Evolutionary conservation across 2,113 vertebrate species (phyloP).

Genomic region (Scortum barcoo): DNA sequence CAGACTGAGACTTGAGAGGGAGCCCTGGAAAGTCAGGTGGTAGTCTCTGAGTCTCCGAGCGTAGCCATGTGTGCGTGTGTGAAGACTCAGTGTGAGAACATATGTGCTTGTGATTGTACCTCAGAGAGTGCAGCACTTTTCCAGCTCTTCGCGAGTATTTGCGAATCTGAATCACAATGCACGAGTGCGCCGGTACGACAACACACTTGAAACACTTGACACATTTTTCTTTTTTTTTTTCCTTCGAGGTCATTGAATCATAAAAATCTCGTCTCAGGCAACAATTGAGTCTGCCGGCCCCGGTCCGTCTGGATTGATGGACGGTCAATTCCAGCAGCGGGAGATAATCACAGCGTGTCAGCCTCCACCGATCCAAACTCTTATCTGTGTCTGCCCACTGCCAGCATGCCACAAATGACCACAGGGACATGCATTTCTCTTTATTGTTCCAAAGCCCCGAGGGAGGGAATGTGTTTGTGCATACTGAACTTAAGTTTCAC

Average conservation of each 20-base stretch:
- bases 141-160: constrained; percentile 26
- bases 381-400: constrained; percentile 83
- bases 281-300: constrained; percentile 71
- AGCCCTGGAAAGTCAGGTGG: constrained; percentile 62
- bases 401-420: constrained; percentile 76
- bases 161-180: constrained; percentile 34
- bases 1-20: constrained; percentile 61
- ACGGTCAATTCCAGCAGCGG: constrained; percentile 77
- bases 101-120: constrained; percentile 43
- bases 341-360: constrained; percentile 83
- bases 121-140: constrained; percentile 29
- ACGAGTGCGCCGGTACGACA: neutral
- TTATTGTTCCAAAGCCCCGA: constrained; percentile 68
- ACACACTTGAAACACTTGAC: constrained; percentile 67
- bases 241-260: constrained; percentile 75
- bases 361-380: constrained; percentile 81
- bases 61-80: neutral
- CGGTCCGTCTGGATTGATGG: constrained; percentile 78
- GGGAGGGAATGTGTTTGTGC: constrained; percentile 48
- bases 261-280: constrained; percentile 68
- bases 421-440: constrained; percentile 70
- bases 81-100: constrained; percentile 41
- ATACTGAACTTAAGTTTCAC: constrained; percentile 41
- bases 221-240: constrained; percentile 49
- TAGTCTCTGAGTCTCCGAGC: constrained; percentile 26